These are phyloP conservation scores for Pluvianellus socialis DNA, from an alignment of 2,113 vertebrate genomes.

Conservation along the genomic window DNA sequence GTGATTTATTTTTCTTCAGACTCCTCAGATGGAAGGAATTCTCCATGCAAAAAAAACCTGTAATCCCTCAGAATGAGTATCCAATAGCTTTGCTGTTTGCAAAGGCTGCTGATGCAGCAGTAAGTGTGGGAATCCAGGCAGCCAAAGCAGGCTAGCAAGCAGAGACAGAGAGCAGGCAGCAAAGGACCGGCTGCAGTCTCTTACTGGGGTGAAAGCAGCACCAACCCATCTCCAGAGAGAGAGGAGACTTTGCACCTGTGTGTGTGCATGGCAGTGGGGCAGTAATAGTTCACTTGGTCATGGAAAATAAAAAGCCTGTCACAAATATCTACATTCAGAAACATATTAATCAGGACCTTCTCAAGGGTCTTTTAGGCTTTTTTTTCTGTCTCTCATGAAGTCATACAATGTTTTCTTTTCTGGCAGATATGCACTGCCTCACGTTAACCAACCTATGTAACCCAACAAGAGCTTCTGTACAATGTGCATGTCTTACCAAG, in stretches of 20 bases:
- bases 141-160: background rate
- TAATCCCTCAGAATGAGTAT: background rate
- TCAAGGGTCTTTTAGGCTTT: background rate
- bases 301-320: background rate
- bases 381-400: background rate
- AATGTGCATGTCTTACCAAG: slow-evolving; percentile 67
- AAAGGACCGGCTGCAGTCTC: background rate
- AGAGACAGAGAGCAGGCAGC: background rate
- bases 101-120: background rate
- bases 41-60: background rate
- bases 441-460: background rate
- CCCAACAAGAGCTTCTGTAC: background rate
- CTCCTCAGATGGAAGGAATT: background rate
- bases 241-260: fast-evolving
- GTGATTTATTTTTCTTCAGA: background rate
- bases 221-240: background rate
- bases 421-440: background rate
- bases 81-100: background rate
- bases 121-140: background rate
- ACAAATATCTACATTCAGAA: background rate
- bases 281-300: background rate
- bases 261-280: too few relatives aligned
- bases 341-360: background rate
- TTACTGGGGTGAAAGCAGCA: background rate
- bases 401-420: background rate